These are phyloP conservation scores for Boulengeromyrus knoepffleri DNA, from an alignment of 2,113 vertebrate species.

Conservation along the genomic window DNA sequence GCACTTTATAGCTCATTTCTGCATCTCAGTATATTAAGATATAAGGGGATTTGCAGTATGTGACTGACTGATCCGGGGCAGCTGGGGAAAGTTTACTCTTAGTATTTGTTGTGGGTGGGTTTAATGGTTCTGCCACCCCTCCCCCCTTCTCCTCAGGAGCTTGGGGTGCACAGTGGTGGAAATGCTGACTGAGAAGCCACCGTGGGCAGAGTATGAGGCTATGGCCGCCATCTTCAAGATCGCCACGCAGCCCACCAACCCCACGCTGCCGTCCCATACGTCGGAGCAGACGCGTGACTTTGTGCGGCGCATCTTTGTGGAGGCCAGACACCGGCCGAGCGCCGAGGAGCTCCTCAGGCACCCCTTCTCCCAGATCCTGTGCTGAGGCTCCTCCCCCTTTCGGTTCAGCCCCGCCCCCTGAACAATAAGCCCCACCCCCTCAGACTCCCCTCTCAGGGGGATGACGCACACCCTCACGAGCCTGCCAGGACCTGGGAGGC, in stretches of 20 bases:
- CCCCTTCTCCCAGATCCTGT: conserved; percentile 85
- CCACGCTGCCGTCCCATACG: conserved; percentile 76
- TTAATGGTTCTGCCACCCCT: neutral
- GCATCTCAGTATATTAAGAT: neutral
- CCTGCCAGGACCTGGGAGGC: neutral
- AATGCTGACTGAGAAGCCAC: conserved; percentile 94
- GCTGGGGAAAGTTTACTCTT: neutral
- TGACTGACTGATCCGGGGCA: neutral
- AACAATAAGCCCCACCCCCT: neutral
- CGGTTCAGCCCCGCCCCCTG: neutral
- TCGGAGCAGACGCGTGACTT: conserved; percentile 88
- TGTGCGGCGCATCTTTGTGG: conserved; percentile 84
- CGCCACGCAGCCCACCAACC: conserved; percentile 90
- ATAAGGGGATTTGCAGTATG: neutral
- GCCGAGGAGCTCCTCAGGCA: conserved; percentile 92
- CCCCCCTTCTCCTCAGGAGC: conserved; percentile 66
- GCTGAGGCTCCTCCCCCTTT: conserved; percentile 54
- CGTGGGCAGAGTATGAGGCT: conserved; percentile 91
- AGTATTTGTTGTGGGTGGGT: neutral
- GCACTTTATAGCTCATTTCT: neutral
- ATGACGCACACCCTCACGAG: neutral
- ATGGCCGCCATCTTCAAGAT: conserved; percentile 98
- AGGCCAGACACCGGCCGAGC: conserved; percentile 85
- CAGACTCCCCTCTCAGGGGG: neutral
- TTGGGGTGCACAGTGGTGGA: conserved; percentile 91